A percentile compares a stretch with the other conserved stretches of the same genome.
Evolutionary conservation across 1,140 invertebrate species (phyloP).

Genomic region (Anoplophora glabripennis): DNA sequence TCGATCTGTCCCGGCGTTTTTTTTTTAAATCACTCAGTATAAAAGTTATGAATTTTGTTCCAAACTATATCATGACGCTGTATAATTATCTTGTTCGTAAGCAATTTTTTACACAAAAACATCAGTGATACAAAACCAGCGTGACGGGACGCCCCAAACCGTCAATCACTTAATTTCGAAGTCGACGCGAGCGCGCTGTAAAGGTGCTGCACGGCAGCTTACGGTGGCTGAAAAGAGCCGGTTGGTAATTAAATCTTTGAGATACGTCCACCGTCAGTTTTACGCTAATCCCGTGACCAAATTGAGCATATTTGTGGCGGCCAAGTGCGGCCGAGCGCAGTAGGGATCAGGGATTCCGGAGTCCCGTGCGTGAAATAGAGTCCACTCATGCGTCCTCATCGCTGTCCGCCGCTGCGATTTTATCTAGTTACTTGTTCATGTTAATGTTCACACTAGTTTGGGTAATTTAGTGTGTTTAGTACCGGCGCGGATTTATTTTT

Average conservation of each 20-base stretch:
- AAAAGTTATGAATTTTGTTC: too few relatives aligned
- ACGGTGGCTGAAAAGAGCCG: neutral
- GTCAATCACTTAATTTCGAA: too few relatives aligned
- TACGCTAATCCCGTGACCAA: conserved; percentile 2
- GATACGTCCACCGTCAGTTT: conserved; percentile 5
- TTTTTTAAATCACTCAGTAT: too few relatives aligned
- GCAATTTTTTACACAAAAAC: too few relatives aligned
- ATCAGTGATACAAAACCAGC: too few relatives aligned
- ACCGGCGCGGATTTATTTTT: conserved; percentile 22
- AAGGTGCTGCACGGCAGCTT: neutral
- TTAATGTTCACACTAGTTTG: conserved; percentile 31
- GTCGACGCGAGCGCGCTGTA: too few relatives aligned
- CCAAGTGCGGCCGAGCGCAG: conserved; percentile 4
- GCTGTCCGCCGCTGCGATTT: conserved; percentile 21
- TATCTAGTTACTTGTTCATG: conserved; percentile 31
- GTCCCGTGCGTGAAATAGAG: conserved; percentile 26
- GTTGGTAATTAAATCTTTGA: conserved; percentile 9
- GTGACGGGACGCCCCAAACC: too few relatives aligned
- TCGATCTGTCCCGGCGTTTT: too few relatives aligned
- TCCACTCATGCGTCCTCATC: conserved; percentile 27
- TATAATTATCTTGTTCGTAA: too few relatives aligned
- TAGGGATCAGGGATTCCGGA: conserved; percentile 20
- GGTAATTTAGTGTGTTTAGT: conserved; percentile 26
- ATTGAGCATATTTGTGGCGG: conserved; percentile 17
- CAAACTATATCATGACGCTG: too few relatives aligned